phyloP scores from a whole-genome alignment of 2,888 invertebrate genomes.

The Caenorhabditis doughertyi region DNA sequence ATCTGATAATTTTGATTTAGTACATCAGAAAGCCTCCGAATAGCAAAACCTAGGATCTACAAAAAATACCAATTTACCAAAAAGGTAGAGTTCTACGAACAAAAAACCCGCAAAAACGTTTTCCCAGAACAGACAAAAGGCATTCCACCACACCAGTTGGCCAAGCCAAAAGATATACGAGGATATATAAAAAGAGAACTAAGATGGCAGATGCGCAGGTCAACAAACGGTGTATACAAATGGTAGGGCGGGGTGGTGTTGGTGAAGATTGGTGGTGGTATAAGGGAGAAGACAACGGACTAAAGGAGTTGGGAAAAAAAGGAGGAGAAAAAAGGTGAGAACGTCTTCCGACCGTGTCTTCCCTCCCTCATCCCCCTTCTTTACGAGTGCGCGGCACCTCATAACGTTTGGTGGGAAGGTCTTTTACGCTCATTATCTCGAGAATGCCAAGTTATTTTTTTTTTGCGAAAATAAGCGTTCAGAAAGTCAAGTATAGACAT shows the following conservation, averaged over 20 bases:
- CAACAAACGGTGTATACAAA: constrained; percentile 60
- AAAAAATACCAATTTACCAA: neutral
- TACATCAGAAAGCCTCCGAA: too few species aligned
- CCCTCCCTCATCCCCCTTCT: neutral
- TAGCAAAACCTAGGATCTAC: too few species aligned
- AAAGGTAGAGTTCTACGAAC: too few species aligned
- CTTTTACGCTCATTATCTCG: constrained; percentile 27
- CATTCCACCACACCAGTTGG: constrained; percentile 36
- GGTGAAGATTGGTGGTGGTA: constrained; percentile 21
- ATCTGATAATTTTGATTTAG: too few species aligned
- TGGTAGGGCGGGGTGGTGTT: constrained; percentile 24
- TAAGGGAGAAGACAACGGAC: neutral
- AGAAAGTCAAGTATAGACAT: too few species aligned
- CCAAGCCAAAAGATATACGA: constrained; percentile 33
- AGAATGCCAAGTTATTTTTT: neutral
- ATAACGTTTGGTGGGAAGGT: constrained; percentile 30
- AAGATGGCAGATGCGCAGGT: constrained; percentile 57
- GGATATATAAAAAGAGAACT: constrained; percentile 45
- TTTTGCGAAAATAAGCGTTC: too few species aligned
- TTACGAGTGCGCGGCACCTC: constrained; percentile 26
- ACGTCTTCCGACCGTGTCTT: constrained; percentile 57
- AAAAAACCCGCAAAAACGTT: neutral
- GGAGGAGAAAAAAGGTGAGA: constrained; percentile 37
- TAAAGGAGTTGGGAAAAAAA: constrained; percentile 14
- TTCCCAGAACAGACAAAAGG: constrained; percentile 17